Base-by-base conservation (phyloP, 1,140 invertebrate genomes). In the Eriosoma lanigerum region DNA sequence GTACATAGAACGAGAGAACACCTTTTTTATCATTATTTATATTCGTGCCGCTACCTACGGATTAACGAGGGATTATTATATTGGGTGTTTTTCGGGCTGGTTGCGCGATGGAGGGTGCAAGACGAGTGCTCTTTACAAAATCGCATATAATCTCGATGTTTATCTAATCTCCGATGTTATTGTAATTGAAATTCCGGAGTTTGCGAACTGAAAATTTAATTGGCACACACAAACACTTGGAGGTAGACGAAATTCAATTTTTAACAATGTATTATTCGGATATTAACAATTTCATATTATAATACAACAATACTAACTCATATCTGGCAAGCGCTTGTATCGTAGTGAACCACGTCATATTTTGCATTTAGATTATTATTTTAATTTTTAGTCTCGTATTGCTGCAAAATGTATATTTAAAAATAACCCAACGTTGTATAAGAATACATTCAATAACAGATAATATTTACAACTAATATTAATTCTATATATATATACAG, bases 11-110 rank as follows among this genome's bases (percentile, higher is more conserved):
- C 12, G 46, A 72, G 68, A 58, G 54, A 76, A 56, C 54, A 52
- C 68, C 29, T 58, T 60, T 58, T 75, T 64, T 68, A n/a, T n/a
- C n/a, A n/a, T n/a, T n/a, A n/a, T n/a, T n/a, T 66, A 21, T 58
- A 12, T 58, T 24, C 15, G 24, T 44, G 12, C 52, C 32, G 1
- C 10, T 75, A 21, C 29, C 29, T 32, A 62, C 32, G 54, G 73
- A 76, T 76, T 76, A 76, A 58, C 73, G 52, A 21, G 73, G 73
- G 73, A 76, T 76, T 76, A 75, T 68, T 66, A 32, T 76, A 76
- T 44, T 24, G 73, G 50, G 13, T 58, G 52, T 54, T 76, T 58
- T 44, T 76, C 54, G 52, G 70, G n/a, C 72, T 21, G 50, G 26
- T 44, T 58, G 17, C 3, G 13, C 17, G n/a, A 0, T 13, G 29